phyloP scores from a whole-genome alignment of 2,888 invertebrate genomes.

The Tipula unca region DNA sequence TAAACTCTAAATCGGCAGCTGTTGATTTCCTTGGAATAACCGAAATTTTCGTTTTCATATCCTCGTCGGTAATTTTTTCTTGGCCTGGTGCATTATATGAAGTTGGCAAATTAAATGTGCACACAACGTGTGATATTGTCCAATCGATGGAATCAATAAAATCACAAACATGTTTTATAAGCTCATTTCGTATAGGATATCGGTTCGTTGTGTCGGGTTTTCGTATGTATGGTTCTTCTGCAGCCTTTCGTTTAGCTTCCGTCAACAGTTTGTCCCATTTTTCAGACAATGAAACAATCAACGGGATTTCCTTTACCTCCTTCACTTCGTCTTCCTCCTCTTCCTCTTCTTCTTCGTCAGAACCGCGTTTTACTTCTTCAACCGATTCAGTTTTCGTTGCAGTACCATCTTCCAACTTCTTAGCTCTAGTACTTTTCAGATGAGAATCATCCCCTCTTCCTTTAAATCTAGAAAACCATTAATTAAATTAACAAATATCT shows the following conservation, averaged over 20 bases:
- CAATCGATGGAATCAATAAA: slow-evolving; percentile 46
- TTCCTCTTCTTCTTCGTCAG: neutral
- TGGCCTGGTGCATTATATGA: slow-evolving; percentile 39
- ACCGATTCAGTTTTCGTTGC: slow-evolving; percentile 24
- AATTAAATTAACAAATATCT: neutral
- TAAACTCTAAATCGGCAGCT: slow-evolving; percentile 36
- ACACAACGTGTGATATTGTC: slow-evolving; percentile 38
- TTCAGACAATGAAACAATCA: slow-evolving; percentile 47
- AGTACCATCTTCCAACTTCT: neutral
- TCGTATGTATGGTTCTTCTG: slow-evolving; percentile 33
- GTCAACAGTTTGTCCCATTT: slow-evolving; percentile 48
- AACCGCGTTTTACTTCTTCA: neutral
- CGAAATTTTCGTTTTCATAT: slow-evolving; percentile 35
- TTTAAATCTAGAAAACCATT: neutral
- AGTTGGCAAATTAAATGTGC: slow-evolving; percentile 39
- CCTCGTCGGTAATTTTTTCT: slow-evolving; percentile 38
- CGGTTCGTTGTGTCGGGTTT: slow-evolving; percentile 31
- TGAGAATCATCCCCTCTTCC: slow-evolving; percentile 21
- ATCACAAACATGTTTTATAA: slow-evolving; percentile 42
- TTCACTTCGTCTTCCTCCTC: neutral
- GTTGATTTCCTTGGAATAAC: slow-evolving; percentile 35
- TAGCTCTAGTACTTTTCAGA: slow-evolving; percentile 23
- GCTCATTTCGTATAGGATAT: slow-evolving; percentile 33
- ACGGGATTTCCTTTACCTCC: neutral
- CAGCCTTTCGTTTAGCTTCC: slow-evolving; percentile 45